These are phyloP conservation scores for Microtus ochrogaster DNA, from an alignment of 2,113 vertebrate species.

Conservation along the genomic window DNA sequence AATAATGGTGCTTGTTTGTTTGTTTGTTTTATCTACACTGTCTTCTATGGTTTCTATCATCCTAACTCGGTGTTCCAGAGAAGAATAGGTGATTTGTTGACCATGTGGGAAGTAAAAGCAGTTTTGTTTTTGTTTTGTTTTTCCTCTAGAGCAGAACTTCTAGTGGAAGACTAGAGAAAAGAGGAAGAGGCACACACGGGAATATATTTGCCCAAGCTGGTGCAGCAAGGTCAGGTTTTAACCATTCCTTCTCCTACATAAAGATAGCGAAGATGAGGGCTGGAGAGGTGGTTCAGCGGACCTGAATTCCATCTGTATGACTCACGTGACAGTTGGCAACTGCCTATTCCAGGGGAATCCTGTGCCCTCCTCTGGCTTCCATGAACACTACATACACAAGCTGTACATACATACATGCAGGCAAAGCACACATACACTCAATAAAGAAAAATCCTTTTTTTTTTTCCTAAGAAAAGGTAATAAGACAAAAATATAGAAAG, in stretches of 20 bases:
- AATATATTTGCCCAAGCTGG: neutral
- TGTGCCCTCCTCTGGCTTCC: neutral
- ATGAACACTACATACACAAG: neutral
- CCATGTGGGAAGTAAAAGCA: neutral
- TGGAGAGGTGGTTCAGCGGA: neutral
- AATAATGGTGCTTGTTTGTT: neutral
- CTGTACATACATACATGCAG: neutral
- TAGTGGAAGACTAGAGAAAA: neutral
- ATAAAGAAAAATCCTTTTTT: neutral
- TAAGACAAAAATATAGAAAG: conserved; percentile 1
- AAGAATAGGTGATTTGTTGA: neutral
- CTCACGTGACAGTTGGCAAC: neutral
- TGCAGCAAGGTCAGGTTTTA: neutral
- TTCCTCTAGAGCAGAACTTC: neutral
- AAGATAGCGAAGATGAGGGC: neutral
- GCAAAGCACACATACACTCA: neutral
- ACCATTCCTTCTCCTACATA: neutral
- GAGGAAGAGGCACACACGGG: neutral
- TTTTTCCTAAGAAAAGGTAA: neutral
- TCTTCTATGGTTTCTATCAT: conserved; percentile 22
- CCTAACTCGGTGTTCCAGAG: neutral
- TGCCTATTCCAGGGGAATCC: neutral
- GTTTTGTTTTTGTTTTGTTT: neutral
- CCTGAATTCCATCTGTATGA: neutral
- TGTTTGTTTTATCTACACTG: neutral